These are phyloP conservation scores for Vulpes ferrilata DNA, from an alignment of 2,113 vertebrate species.

Conservation along the genomic window DNA sequence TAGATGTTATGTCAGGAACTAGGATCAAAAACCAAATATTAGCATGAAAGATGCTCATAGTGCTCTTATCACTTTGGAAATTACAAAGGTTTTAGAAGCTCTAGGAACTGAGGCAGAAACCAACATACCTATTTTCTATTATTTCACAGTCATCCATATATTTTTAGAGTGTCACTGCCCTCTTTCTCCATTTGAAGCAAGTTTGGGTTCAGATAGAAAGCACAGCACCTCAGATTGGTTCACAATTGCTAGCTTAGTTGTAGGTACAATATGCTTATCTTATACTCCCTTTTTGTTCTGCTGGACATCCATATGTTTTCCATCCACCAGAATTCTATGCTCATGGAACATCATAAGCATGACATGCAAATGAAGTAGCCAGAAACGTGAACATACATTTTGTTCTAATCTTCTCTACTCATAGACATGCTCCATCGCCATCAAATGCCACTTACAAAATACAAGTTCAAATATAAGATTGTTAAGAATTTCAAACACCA, in stretches of 20 bases:
- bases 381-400: neutral
- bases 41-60: neutral
- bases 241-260: neutral
- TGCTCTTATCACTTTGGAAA: neutral
- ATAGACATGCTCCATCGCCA: neutral
- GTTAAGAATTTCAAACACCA: neutral
- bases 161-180: neutral
- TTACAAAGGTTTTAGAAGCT: neutral
- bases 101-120: neutral
- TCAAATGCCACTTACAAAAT: neutral
- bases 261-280: neutral
- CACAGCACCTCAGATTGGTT: fast-evolving
- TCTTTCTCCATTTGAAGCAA: neutral
- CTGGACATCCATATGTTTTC: fast-evolving
- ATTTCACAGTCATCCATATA: neutral
- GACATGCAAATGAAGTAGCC: neutral
- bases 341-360: neutral
- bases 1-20: neutral
- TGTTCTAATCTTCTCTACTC: neutral
- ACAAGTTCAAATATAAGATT: neutral
- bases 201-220: neutral
- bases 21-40: neutral
- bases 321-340: neutral
- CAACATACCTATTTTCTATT: neutral
- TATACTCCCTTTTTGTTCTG: neutral